Percentiles rank a stretch among this genome's conserved stretches.
Evolutionary conservation across 2,888 invertebrate genomes (phyloP).

Genomic region (Cataglyphis cursor): DNA sequence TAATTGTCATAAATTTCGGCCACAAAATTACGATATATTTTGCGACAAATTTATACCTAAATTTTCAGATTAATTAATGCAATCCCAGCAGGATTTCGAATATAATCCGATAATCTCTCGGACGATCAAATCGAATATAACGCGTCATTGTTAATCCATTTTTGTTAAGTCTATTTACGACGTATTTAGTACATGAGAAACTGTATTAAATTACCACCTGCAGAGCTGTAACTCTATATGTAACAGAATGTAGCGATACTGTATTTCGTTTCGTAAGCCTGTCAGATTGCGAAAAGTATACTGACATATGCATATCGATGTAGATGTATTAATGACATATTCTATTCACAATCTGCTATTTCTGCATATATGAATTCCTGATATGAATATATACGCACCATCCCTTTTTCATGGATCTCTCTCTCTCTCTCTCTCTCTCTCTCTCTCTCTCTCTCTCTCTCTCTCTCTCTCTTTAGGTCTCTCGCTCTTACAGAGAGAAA

Average conservation of each 20-base stretch:
- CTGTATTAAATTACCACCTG: conserved; percentile 26
- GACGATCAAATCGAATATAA: conserved; percentile 16
- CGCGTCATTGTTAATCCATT: conserved; percentile 30
- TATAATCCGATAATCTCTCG: conserved; percentile 32
- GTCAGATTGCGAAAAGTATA: conserved; percentile 28
- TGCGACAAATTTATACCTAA: not conserved
- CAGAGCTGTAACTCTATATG: conserved; percentile 24
- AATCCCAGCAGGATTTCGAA: conserved; percentile 10
- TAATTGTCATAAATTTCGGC: conserved; percentile 1
- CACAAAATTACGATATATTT: not conserved
- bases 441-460: not conserved
- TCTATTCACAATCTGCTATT: conserved; percentile 3
- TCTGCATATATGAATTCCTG: not conserved
- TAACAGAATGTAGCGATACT: not conserved
- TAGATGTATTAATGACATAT: conserved; percentile 8
- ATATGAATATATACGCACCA: not conserved
- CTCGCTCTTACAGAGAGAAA: conserved; percentile 16
- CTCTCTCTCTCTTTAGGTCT: not conserved
- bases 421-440: not conserved
- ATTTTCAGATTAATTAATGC: conserved; percentile 42
- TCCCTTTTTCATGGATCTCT: not conserved
- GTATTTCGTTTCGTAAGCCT: conserved; percentile 34
- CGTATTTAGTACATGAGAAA: conserved; percentile 28
- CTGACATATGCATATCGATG: conserved; percentile 10
- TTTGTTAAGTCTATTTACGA: conserved; percentile 38